phyloP scores from a whole-genome alignment of 2,113 vertebrate genomes.

The Panthera uncia region DNA sequence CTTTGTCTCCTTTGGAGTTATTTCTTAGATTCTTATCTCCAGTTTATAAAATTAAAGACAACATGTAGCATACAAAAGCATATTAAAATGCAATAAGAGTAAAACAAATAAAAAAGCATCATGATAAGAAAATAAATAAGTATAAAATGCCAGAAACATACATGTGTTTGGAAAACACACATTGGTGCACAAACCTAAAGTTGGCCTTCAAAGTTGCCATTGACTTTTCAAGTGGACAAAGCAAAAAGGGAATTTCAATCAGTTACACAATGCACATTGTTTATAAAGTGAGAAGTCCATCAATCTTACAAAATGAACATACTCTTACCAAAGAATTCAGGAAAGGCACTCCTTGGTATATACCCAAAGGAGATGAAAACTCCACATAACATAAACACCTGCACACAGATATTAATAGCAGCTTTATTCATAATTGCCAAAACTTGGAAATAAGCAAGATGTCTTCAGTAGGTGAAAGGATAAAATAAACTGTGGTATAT shows the following conservation, averaged over 20 bases:
- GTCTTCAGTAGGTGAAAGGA: background rate
- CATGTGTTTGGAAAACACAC: background rate
- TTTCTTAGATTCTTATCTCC: background rate
- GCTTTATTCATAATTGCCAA: background rate
- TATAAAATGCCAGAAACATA: background rate
- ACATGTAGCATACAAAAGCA: background rate
- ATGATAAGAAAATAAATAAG: background rate
- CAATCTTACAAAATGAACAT: background rate
- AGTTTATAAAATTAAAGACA: slow-evolving; percentile 10
- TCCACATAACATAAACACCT: background rate
- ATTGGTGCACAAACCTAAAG: background rate
- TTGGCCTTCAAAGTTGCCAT: background rate
- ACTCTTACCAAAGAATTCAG: background rate
- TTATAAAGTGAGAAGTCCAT: background rate
- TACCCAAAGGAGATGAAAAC: background rate
- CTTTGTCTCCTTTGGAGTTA: background rate
- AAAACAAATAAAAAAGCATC: background rate
- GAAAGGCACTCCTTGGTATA: background rate
- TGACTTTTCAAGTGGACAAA: background rate
- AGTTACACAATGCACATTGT: background rate
- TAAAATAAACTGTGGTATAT: background rate
- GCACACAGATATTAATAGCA: background rate
- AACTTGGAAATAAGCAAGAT: background rate
- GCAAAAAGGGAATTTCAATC: background rate
- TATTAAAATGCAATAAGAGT: background rate